A percentile compares a stretch with the other conserved stretches of the same genome.
phyloP scores from a whole-genome alignment of 2,113 vertebrate species.

The Miniopterus natalensis region DNA sequence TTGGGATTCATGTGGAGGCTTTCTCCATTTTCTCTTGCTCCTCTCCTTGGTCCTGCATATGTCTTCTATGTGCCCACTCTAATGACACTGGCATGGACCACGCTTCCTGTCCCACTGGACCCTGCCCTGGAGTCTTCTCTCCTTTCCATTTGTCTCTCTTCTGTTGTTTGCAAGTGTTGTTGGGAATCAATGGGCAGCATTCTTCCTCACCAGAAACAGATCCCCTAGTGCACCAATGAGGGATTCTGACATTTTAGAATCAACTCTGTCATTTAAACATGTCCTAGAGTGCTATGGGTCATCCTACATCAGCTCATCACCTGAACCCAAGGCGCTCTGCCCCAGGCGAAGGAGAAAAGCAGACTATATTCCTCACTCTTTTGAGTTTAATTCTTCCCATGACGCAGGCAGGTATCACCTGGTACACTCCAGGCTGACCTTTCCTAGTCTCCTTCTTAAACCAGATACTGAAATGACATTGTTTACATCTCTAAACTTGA shows the following conservation, averaged over 20 bases:
- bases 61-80: background rate
- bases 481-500: background rate
- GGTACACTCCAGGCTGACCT: background rate
- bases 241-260: slow-evolving; percentile 8
- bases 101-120: background rate
- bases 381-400: slow-evolving; percentile 37
- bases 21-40: background rate
- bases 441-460: slow-evolving; percentile 3
- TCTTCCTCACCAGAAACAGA: background rate
- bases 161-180: background rate
- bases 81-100: background rate
- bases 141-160: slow-evolving; percentile 49
- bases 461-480: background rate
- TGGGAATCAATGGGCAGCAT: background rate
- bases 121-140: background rate
- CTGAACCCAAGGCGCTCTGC: slow-evolving; percentile 29
- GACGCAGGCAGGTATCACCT: slow-evolving; percentile 15
- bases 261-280: background rate
- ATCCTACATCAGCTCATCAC: background rate
- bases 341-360: slow-evolving; percentile 14
- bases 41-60: background rate
- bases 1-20: background rate
- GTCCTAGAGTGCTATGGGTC: background rate
- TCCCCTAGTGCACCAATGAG: background rate
- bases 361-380: background rate